phyloP scores from a whole-genome alignment of 2,888 invertebrate genomes.

The Napeogenes sylphis region DNA sequence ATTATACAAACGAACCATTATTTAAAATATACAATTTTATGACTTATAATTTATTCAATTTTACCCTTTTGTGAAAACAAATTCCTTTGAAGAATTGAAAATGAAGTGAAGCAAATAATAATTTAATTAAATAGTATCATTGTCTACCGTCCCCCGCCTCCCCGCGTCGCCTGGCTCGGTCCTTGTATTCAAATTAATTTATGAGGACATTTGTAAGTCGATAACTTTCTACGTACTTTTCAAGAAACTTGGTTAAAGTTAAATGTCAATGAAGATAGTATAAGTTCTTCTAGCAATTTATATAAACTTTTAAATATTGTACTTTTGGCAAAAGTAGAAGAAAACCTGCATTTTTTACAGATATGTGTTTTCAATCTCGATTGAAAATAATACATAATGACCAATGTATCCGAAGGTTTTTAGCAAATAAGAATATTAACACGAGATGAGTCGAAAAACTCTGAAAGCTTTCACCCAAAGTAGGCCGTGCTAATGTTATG shows the following conservation, averaged over 20 bases:
- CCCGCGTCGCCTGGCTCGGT: slow-evolving; percentile 6
- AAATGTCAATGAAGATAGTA: slow-evolving; percentile 15
- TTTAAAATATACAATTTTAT: slow-evolving; percentile 7
- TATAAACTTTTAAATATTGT: too few relatives aligned
- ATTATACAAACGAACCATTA: background rate
- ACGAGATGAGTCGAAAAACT: slow-evolving; percentile 58
- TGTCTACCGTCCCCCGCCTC: slow-evolving; percentile 10
- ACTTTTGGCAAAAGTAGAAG: too few relatives aligned
- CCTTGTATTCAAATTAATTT: slow-evolving; percentile 25
- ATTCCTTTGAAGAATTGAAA: slow-evolving; percentile 20
- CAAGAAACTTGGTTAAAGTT: slow-evolving; percentile 19
- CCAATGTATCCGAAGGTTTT: slow-evolving; percentile 3
- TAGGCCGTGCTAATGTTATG: slow-evolving; percentile 68
- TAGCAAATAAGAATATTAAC: slow-evolving; percentile 39
- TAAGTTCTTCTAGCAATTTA: slow-evolving; percentile 10
- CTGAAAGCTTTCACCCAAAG: slow-evolving; percentile 67
- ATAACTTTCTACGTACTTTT: slow-evolving; percentile 27
- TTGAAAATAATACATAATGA: too few relatives aligned
- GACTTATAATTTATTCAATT: slow-evolving; percentile 21
- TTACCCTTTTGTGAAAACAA: slow-evolving; percentile 25
- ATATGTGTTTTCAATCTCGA: too few relatives aligned
- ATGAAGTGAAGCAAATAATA: slow-evolving; percentile 25
- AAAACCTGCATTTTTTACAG: too few relatives aligned
- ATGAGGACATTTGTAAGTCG: slow-evolving; percentile 17
- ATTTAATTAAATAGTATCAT: slow-evolving; percentile 26